Percentiles rank a stretch among this genome's conserved stretches.
Conservation (phyloP, 2,888 invertebrate genomes). For the Caprella mutica region DNA sequence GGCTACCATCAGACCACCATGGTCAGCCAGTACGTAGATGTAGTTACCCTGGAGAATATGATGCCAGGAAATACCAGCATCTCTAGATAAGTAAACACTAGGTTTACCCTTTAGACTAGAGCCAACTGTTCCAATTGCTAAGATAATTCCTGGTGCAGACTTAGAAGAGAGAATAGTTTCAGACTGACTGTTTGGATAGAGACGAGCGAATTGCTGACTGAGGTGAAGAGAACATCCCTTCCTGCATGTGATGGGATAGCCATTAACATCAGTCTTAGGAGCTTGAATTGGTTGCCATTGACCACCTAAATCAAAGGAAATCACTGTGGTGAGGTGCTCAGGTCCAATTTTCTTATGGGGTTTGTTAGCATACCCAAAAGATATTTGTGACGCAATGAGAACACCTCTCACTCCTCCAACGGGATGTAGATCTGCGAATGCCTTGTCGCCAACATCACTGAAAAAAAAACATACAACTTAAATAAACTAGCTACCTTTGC, state of each 20-base stretch:
- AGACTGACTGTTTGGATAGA: conserved; percentile 67
- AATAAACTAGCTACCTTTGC: too few relatives aligned
- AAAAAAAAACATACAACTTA: too few relatives aligned
- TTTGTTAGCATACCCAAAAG: conserved; percentile 44
- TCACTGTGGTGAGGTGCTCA: conserved; percentile 65
- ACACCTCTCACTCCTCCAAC: conserved; percentile 77
- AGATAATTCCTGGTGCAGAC: conserved; percentile 75
- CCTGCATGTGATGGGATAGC: conserved; percentile 53
- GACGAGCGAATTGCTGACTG: conserved; percentile 70
- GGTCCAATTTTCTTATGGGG: conserved; percentile 44
- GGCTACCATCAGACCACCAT: conserved; percentile 75
- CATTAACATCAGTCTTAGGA: conserved; percentile 57
- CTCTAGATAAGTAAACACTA: conserved; percentile 65
- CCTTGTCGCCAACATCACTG: conserved; percentile 64
- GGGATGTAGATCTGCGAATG: conserved; percentile 76
- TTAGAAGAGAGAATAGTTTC: conserved; percentile 72
- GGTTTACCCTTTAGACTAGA: conserved; percentile 66
- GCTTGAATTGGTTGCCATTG: conserved; percentile 66
- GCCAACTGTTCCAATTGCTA: conserved; percentile 67
- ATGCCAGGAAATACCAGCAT: conserved; percentile 73
- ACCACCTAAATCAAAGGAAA: conserved; percentile 76
- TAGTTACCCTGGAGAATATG: conserved; percentile 63
- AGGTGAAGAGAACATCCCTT: conserved; percentile 67
- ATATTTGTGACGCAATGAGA: conserved; percentile 72
- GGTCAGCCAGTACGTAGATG: conserved; percentile 80